phyloP scores from a whole-genome alignment of 2,113 vertebrate genomes.

The Cavia porcellus region DNA sequence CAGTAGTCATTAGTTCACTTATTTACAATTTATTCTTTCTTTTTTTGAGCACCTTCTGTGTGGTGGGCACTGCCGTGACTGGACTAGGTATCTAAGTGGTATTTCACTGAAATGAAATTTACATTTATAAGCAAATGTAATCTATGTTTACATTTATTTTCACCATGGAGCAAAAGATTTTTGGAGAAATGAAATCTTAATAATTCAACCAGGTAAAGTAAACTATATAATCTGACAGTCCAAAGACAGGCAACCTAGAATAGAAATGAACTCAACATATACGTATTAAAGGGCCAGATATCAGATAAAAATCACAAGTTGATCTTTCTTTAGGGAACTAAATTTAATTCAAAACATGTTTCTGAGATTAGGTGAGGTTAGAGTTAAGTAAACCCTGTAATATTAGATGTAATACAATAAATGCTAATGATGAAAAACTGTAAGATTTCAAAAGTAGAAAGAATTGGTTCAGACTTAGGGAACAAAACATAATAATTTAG shows the following conservation, averaged over 20 bases:
- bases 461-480: not conserved
- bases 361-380: not conserved
- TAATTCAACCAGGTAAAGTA: conserved; percentile 1
- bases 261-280: conserved; percentile 49
- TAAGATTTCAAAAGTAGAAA: not conserved
- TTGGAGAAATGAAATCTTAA: conserved; percentile 39
- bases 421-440: conserved; percentile 32
- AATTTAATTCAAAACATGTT: conserved; percentile 48
- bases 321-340: not conserved
- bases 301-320: not conserved
- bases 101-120: conserved; percentile 18
- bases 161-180: not conserved
- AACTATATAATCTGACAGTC: not conserved
- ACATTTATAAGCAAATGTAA: conserved; percentile 54
- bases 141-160: not conserved
- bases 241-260: conserved; percentile 23
- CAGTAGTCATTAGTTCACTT: not conserved
- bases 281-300: not conserved
- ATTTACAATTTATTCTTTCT: conserved; percentile 4
- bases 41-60: not conserved
- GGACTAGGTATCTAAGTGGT: not conserved
- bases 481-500: conserved; percentile 35
- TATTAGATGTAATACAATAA: not conserved
- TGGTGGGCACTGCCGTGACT: not conserved
- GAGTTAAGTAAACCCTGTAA: not conserved